Evolutionary conservation across 2,113 vertebrate genomes (phyloP).

Genomic region (Pampusana beccarii): DNA sequence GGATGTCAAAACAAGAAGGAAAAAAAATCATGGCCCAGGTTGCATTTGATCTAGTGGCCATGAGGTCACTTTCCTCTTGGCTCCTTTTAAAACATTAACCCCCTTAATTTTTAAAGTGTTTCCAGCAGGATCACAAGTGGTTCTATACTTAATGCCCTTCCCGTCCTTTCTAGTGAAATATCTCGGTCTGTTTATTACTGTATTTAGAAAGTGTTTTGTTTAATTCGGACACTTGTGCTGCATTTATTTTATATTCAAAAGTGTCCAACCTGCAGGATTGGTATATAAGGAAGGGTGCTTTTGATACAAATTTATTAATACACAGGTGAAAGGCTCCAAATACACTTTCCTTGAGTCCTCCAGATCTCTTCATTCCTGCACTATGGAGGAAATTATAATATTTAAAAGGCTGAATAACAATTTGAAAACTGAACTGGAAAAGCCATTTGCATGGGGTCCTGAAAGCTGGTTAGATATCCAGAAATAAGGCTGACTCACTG

Average conservation of each 20-base stretch:
- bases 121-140: constrained; percentile 2
- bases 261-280: neutral
- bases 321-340: neutral
- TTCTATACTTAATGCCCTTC: constrained; percentile 7
- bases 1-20: neutral
- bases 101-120: constrained; percentile 12
- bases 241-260: neutral
- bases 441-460: neutral
- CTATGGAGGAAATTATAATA: neutral
- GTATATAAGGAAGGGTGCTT: neutral
- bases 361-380: neutral
- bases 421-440: neutral
- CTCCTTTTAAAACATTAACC: neutral
- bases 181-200: neutral
- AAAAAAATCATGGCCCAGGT: neutral
- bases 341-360: neutral
- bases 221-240: neutral
- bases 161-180: neutral
- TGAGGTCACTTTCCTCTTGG: neutral
- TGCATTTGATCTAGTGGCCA: neutral
- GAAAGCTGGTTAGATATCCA: neutral
- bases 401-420: neutral
- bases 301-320: neutral
- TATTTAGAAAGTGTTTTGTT: constrained; percentile 26
- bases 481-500: neutral